Conservation (phyloP, 2,888 invertebrate species). For the Anthrax anthrax region DNA sequence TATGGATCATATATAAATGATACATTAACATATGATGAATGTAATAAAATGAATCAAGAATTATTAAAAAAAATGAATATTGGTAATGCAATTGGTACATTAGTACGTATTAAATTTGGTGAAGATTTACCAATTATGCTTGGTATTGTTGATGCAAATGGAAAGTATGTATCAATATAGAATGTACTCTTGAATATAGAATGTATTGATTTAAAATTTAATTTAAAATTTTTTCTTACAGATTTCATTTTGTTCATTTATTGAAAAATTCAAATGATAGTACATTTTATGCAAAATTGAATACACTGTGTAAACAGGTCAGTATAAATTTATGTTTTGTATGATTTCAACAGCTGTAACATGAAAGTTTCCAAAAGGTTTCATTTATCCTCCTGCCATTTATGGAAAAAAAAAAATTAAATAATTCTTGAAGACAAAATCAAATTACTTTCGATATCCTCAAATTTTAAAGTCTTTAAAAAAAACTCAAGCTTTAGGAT, state of each 20-base stretch:
- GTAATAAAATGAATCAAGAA: neutral
- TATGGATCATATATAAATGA: neutral
- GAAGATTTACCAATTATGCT: neutral
- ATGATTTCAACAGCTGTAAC: too few species aligned
- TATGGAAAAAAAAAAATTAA: too few species aligned
- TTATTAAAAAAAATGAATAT: neutral
- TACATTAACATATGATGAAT: neutral
- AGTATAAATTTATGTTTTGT: too few species aligned
- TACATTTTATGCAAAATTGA: neutral
- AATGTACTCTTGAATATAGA: neutral
- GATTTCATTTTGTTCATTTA: neutral
- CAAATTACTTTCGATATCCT: too few species aligned
- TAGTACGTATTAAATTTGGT: neutral
- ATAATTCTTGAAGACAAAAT: too few species aligned
- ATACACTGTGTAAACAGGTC: neutral
- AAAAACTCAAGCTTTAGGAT: too few species aligned
- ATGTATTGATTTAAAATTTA: neutral
- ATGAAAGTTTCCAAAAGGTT: too few species aligned
- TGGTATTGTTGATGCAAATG: constrained; percentile 1
- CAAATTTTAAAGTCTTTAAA: too few species aligned
- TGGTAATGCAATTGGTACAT: neutral
- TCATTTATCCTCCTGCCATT: too few species aligned
- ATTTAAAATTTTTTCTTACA: neutral
- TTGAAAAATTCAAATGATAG: neutral
- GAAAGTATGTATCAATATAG: neutral